Conservation (phyloP, 2,797 vertebrate species). For the Chloroceryle amazona region DNA sequence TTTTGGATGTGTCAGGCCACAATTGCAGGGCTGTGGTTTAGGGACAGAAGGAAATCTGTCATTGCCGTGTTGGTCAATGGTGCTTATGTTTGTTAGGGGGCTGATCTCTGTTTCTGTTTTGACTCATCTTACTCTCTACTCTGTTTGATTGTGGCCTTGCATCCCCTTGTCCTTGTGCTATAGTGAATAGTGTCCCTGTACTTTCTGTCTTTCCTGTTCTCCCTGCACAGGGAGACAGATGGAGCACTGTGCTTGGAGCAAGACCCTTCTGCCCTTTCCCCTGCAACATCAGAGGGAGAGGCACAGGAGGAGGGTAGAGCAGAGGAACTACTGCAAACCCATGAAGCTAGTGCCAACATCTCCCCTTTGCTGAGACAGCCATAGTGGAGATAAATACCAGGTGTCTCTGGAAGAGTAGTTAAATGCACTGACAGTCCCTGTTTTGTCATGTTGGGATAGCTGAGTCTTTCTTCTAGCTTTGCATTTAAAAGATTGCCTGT, state of each 20-base stretch:
- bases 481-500: neutral
- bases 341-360: neutral
- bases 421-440: neutral
- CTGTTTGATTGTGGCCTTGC: neutral
- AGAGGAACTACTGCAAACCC: neutral
- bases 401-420: neutral
- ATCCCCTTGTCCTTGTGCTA: neutral
- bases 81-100: neutral
- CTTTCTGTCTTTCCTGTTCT: neutral
- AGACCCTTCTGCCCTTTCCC: neutral
- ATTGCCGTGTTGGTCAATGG: fast-evolving
- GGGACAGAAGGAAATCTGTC: neutral
- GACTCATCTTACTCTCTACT: neutral
- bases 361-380: neutral
- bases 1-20: neutral
- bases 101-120: neutral
- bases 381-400: slow-evolving; percentile 23
- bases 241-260: neutral
- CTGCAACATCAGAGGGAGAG: neutral
- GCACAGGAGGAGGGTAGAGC: neutral
- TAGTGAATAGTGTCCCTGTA: fast-evolving
- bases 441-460: neutral
- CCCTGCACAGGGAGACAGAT: neutral
- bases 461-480: neutral
- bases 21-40: neutral